Percentiles rank a stretch among this genome's conserved stretches.
Conservation (phyloP, 2,797 vertebrate species). For the Apodemus agrarius region DNA sequence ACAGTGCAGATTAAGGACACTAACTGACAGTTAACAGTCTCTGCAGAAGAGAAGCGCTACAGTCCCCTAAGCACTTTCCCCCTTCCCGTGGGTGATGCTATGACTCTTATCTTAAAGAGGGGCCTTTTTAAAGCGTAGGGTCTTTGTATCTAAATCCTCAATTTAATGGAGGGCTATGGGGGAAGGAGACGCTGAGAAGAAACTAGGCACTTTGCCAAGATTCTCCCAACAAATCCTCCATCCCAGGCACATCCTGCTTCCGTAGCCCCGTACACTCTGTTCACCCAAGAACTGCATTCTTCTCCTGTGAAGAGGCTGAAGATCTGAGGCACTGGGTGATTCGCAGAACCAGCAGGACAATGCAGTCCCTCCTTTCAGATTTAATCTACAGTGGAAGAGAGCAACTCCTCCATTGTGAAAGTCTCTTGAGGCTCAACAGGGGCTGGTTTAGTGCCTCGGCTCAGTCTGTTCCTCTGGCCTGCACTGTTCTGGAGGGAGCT, state of each 20-base stretch:
- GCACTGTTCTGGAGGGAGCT: constrained; percentile 52
- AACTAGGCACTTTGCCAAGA: background rate
- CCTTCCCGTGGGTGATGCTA: background rate
- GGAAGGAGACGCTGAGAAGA: background rate
- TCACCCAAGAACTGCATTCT: background rate
- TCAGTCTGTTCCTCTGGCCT: constrained; percentile 22
- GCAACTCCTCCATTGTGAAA: background rate
- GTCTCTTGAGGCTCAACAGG: background rate
- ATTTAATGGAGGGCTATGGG: background rate
- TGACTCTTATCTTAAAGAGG: background rate
- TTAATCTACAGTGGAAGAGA: background rate
- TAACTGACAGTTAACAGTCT: background rate
- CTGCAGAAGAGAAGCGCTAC: background rate
- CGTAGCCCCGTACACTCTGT: too few species aligned
- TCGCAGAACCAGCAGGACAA: background rate
- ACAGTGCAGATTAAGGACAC: background rate
- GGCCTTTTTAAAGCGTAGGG: background rate
- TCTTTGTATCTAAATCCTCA: background rate
- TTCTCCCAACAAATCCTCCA: background rate
- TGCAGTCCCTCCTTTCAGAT: constrained; percentile 7
- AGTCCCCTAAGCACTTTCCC: background rate
- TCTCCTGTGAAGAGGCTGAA: background rate
- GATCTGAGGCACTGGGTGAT: background rate
- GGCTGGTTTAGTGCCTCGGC: constrained; percentile 40
- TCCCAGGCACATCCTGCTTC: background rate